These are phyloP conservation scores for Acronicta leporina DNA, from an alignment of 2,888 invertebrate species.

Conservation along the genomic window DNA sequence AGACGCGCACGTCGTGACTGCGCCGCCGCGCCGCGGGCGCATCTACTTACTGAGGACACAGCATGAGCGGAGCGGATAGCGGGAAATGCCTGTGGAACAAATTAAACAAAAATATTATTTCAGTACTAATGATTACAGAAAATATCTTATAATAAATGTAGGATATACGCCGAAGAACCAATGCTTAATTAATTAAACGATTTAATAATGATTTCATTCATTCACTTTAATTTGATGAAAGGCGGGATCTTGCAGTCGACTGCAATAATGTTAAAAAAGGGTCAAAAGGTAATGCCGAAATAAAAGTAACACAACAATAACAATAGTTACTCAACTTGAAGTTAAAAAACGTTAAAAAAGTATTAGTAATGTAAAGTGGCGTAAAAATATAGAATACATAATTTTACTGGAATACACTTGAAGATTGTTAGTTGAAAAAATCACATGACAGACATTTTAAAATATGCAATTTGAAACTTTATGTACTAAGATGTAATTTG, in stretches of 20 bases:
- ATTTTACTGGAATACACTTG: neutral
- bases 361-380: neutral
- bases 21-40: conserved; percentile 79
- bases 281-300: no score
- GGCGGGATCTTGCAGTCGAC: no score
- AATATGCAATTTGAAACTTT: conserved; percentile 26
- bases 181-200: no score
- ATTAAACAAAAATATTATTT: neutral
- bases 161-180: neutral
- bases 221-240: no score
- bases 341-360: no score
- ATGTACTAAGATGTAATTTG: conserved; percentile 10
- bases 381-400: neutral
- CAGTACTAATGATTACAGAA: no score
- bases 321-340: no score
- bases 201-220: no score
- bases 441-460: conserved; percentile 8
- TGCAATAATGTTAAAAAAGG: no score
- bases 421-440: conserved; percentile 26
- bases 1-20: conserved; percentile 84
- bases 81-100: conserved; percentile 6
- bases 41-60: conserved; percentile 43
- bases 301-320: no score
- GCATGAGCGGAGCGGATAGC: conserved; percentile 65
- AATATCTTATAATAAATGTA: no score